These are phyloP conservation scores for Cossypha caffra DNA, from an alignment of 2,797 vertebrate species.

Conservation along the genomic window DNA sequence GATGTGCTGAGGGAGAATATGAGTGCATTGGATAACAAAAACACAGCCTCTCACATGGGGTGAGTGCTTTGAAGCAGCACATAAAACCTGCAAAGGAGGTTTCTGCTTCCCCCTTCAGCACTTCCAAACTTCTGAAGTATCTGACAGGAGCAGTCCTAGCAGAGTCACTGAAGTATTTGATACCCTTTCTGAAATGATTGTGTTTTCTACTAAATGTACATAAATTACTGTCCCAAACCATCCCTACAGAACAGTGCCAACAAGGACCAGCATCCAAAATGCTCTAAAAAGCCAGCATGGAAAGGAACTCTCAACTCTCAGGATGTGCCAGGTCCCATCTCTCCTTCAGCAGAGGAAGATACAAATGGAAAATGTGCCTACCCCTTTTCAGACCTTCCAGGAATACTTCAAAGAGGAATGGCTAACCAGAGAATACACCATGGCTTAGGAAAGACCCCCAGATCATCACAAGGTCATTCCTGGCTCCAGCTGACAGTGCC, in stretches of 20 bases:
- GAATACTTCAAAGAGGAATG: neutral
- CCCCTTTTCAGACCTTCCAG: neutral
- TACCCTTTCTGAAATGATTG: neutral
- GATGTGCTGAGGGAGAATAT: neutral
- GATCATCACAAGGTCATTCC: neutral
- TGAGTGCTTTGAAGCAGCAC: fast-evolving
- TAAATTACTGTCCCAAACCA: neutral
- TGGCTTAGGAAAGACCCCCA: neutral
- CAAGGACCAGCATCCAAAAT: neutral
- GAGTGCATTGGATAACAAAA: neutral
- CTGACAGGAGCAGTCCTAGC: neutral
- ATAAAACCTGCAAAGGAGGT: neutral
- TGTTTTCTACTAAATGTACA: neutral
- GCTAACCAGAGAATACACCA: neutral
- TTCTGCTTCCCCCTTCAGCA: neutral
- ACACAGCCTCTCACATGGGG: neutral
- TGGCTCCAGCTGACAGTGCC: neutral
- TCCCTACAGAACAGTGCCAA: neutral
- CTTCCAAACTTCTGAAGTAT: neutral
- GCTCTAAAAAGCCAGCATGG: neutral
- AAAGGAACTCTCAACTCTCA: neutral
- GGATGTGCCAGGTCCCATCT: neutral
- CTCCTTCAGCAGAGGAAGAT: neutral
- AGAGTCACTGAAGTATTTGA: neutral
- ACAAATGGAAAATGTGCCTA: neutral